Evolutionary conservation across 1,140 invertebrate species (phyloP).

Genomic region (Apolygus lucorum): DNA sequence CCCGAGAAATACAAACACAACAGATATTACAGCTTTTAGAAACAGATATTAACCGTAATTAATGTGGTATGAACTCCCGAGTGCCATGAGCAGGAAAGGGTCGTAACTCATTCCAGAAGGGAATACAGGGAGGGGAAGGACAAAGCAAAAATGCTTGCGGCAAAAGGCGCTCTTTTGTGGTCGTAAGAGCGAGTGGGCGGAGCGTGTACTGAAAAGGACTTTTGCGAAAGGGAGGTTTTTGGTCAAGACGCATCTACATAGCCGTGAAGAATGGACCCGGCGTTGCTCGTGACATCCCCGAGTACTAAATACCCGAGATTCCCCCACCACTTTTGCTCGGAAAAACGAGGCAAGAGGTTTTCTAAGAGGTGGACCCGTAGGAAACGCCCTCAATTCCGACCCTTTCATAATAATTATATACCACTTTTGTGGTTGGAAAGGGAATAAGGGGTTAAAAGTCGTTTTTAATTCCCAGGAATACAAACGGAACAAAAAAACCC

Average conservation of each 20-base stretch:
- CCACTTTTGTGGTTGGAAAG: too few species aligned
- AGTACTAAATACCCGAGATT: neutral
- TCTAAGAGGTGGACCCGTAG: too few species aligned
- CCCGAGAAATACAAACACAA: slow-evolving; percentile 7
- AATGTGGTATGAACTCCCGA: neutral
- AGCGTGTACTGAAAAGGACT: slow-evolving; percentile 8
- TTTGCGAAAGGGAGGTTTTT: neutral
- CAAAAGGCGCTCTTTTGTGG: neutral
- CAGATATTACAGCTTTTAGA: slow-evolving; percentile 15
- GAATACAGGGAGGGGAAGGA: neutral
- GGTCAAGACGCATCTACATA: slow-evolving; percentile 16
- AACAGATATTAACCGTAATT: slow-evolving; percentile 11
- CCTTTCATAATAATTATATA: too few species aligned
- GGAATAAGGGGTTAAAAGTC: too few species aligned
- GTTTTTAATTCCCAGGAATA: too few species aligned
- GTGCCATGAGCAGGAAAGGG: neutral
- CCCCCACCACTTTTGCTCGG: too few species aligned
- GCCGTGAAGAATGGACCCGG: slow-evolving; percentile 2
- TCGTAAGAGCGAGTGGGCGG: neutral
- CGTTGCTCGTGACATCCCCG: neutral
- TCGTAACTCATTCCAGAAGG: neutral
- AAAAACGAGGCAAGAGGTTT: too few species aligned
- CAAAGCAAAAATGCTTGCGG: neutral
- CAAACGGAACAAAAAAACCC: too few species aligned
- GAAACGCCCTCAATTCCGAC: too few species aligned